Base-by-base conservation (phyloP, 2,888 invertebrate genomes). In the Mantis religiosa region DNA sequence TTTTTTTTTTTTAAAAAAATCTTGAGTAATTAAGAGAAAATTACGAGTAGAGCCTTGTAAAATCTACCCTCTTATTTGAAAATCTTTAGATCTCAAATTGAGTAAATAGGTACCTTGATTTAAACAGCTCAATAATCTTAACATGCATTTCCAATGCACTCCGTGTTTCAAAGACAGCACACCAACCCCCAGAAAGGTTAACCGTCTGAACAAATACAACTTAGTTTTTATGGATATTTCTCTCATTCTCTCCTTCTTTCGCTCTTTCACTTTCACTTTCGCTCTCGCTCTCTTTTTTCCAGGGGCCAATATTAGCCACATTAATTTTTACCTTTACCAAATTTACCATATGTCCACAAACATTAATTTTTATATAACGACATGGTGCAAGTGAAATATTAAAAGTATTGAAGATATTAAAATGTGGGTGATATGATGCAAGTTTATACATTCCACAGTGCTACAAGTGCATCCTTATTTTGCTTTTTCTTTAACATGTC, bases 371-470 rank as follows among this genome's bases (percentile, higher is more conserved):
- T 71, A 87, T 86, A 86, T 54, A 27, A 85, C 82, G 84, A 88
- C 88, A 88, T 81, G 84, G 84, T 88, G 88, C 84, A 88, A 88
- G 83, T 47, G 47, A 88, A 84, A 88, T 34, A 84, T 84, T 88
- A 71, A 84, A 88, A 84, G 84, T 88, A 88, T 84, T 71, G 15
- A 81, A 85, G 81, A 88, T 81, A 88, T 88, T 88, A 84, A 88
- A 88, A 84, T 47, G 71, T 71, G 30, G 41, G 88, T 81, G 47
- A 84, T 85, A 88, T 85, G 34, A 88, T 88, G 88, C 84, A 88
- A 88, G 85, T 88, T 88, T 88, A 88, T 88, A 88, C 81, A 88
- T 82, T 81, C 84, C 88, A 88, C 88, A 85, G 88, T 30, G 84
- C 41, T 85, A 84, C 47, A 54, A 54, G 87, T 28, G 82, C 87